Base-by-base conservation (phyloP, 1,140 invertebrate species). In the Rhizoglyphus robini region DNA sequence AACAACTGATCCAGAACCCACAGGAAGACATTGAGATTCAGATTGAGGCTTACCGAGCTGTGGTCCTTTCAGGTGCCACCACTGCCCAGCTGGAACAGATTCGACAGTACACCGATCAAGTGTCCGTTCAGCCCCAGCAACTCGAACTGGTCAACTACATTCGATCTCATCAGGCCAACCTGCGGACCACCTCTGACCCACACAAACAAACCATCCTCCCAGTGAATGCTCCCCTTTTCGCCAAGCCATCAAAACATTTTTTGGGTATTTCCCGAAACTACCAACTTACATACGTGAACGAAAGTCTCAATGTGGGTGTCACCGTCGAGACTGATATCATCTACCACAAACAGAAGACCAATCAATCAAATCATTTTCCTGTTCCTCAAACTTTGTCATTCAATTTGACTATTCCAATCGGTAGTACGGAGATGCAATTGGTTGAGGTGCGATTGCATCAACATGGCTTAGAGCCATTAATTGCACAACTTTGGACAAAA, bases 131-230 rank as follows among this genome's bases (percentile, higher is more conserved):
- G 32, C n/a, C 1, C 31, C 23, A 29, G 13, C 11, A 68, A 15
- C 20, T 23, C 4, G 32, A 66, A 4, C 15, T 66, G n/a, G 18
- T 65, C 4, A 65, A 66, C 23, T 66, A 63, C 47, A 27, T 66
- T 66, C 25, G 31, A 15, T 66, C 63, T 1, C 65, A 66, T 54
- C 65, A 66, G 29, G 46, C 36, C 1, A 66, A 66, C 31, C 30
- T 66, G 8, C 62, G 65, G 8, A 34, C 61, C 30, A 32, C 65
- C 2, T 38, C 32, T 4, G 65, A 66, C 57, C 18, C 36, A 13
- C 31, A 66, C n/a, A 68, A 66, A n/a, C 62, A 31, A 41, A 8
- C 36, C 20, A 38, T 66, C 65, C 30, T 66, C 61, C 65, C 65
- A 13, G n/a, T 41, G 65, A 27, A 38, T 4, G 65, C 62, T 13